Conservation (phyloP, 2,797 vertebrate species). For the Limnodromus scolopaceus region DNA sequence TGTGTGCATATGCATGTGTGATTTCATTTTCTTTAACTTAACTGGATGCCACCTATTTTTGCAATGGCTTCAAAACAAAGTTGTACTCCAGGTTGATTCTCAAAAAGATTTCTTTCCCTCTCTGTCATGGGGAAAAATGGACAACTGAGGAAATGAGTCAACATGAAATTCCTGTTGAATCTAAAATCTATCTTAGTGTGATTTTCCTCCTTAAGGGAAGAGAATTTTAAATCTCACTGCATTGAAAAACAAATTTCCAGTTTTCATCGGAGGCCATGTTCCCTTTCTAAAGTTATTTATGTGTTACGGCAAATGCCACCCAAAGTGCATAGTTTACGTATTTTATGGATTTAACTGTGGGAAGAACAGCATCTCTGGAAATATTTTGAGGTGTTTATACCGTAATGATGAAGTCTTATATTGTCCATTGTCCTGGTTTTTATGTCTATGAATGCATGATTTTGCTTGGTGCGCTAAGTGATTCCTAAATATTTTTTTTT, state of each 20-base stretch:
- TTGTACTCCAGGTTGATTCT: background rate
- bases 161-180: background rate
- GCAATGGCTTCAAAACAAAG: background rate
- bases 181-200: background rate
- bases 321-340: background rate
- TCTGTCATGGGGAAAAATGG: background rate
- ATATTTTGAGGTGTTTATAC: background rate
- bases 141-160: background rate
- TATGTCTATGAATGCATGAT: background rate
- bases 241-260: background rate
- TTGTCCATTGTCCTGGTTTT: background rate
- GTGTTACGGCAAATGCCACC: background rate
- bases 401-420: background rate
- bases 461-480: background rate
- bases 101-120: background rate
- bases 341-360: background rate
- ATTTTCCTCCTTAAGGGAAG: background rate
- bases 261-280: background rate
- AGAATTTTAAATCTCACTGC: background rate
- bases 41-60: background rate
- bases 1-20: accelerated
- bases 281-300: background rate
- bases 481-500: background rate
- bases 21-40: background rate
- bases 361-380: background rate